These are phyloP conservation scores for Ariopsis seemanni DNA, from an alignment of 2,113 vertebrate genomes.

Conservation along the genomic window DNA sequence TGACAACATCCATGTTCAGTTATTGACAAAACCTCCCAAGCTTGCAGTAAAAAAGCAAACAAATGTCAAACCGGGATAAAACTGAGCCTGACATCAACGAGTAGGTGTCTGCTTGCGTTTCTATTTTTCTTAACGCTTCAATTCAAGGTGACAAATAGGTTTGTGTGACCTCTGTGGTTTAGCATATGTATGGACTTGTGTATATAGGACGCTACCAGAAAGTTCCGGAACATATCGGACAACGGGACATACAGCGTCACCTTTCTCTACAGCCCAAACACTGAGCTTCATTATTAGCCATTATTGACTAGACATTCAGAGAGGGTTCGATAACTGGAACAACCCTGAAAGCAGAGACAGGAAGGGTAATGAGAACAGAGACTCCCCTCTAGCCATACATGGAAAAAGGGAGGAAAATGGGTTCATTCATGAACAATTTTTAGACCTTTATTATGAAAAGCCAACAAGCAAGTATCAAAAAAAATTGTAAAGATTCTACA, in stretches of 20 bases:
- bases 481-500: background rate
- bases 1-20: background rate
- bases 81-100: background rate
- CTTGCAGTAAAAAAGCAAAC: background rate
- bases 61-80: background rate
- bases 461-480: background rate
- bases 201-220: background rate
- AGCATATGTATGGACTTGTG: background rate
- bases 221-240: background rate
- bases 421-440: background rate
- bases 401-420: background rate
- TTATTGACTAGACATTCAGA: constrained; percentile 40
- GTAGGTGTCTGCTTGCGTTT: background rate
- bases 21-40: background rate
- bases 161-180: background rate
- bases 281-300: background rate
- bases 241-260: background rate
- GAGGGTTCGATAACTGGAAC: constrained; percentile 46
- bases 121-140: background rate
- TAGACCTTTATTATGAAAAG: background rate
- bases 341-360: constrained; percentile 22
- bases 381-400: background rate
- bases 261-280: background rate
- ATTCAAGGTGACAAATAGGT: background rate
- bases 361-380: constrained; percentile 27